These are phyloP conservation scores for Numenius phaeopus DNA, from an alignment of 2,797 vertebrate genomes.

Conservation along the genomic window DNA sequence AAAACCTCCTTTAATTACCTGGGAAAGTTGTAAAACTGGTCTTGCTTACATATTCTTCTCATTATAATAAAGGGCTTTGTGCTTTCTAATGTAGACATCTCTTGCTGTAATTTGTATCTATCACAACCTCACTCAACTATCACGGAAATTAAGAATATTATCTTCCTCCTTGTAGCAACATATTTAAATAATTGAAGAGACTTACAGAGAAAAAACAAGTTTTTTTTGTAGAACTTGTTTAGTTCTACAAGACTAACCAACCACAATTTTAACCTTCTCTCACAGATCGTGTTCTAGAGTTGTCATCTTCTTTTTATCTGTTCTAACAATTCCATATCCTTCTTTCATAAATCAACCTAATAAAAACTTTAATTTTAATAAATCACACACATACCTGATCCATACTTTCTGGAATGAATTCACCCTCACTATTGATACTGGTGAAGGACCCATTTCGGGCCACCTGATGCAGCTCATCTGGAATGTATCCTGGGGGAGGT, in stretches of 20 bases:
- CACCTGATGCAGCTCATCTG: conserved; percentile 94
- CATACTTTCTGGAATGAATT: conserved; percentile 99
- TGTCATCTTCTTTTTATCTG: not conserved
- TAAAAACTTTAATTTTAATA: not conserved
- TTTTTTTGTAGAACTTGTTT: no score
- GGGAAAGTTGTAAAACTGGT: not conserved
- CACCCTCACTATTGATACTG: conserved; percentile 99
- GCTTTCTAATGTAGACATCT: not conserved
- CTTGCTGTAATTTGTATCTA: not conserved
- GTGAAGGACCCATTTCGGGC: conserved; percentile 98
- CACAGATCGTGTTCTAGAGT: not conserved
- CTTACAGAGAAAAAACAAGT: not conserved
- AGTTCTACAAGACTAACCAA: not conserved
- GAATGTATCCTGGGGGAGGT: conserved; percentile 98
- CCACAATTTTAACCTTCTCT: not conserved
- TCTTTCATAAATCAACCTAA: not conserved
- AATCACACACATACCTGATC: conserved; percentile 87
- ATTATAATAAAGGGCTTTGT: not conserved
- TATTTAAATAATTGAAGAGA: not conserved
- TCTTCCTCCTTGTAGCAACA: not conserved
- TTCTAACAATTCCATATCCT: not conserved
- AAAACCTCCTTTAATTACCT: not conserved
- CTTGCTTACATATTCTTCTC: not conserved
- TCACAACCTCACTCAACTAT: not conserved
- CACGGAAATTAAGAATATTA: not conserved